Base-by-base conservation (phyloP, 2,888 invertebrate genomes). In the Apantesis nais region DNA sequence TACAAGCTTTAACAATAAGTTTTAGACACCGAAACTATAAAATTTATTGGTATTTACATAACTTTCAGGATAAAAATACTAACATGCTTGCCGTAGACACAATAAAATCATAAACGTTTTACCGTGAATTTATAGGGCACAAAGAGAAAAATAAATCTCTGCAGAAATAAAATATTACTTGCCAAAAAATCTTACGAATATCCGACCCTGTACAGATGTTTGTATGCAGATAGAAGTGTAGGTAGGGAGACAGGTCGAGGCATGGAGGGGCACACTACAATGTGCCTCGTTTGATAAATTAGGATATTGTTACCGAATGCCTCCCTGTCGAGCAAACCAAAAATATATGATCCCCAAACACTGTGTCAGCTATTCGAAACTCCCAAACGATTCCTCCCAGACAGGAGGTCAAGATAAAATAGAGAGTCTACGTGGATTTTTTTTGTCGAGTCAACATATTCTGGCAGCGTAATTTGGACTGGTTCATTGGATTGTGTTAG, bases 241-340 rank as follows among this genome's bases (percentile, higher is more conserved):
- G 74, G 73, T 68, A 80, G 74, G 74, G 78, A 78, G 80, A 79
- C 84, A 78, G 81, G 80, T 78, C 77, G 77, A 75, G 78, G 74
- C 71, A 77, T 85, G 82, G 84, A 87, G 89, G 92, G 92, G 90
- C 83, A 86, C 75, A 78, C 89, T 87, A 93, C 93, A 93, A 93
- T 93, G 92, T 88, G 89, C 89, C 90, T 93, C 93, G 91, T 93
- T 93, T 93, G 93, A 93, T 92, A 93, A 93, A 93, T 93, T 93
- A 93, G 92, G 89, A 91, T 92, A 93, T 93, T 93, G 93, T 93
- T 90, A 85, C 84, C 81, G 80, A 86, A 89, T 86, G 87, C 90
- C 85, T 83, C 85, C 85, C 85, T 87, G 85, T 85, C 84, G 81
- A 77, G 78, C 80, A 78, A 66, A 76, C 86, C 85, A 83, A 58